phyloP scores from a whole-genome alignment of 2,113 vertebrate species.

The Edolisoma coerulescens region DNA sequence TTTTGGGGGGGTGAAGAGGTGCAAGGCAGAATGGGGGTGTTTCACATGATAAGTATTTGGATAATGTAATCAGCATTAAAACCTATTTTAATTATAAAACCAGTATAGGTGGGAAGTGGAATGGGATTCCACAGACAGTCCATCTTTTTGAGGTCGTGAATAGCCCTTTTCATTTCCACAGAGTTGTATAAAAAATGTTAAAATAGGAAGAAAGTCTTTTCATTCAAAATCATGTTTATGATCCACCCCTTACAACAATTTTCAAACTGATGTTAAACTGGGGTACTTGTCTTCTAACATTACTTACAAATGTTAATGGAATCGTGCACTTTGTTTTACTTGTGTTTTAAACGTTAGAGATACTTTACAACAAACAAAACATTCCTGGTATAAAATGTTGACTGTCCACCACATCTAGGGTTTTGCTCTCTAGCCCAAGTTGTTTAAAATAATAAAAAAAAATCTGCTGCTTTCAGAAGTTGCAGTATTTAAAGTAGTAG shows the following conservation, averaged over 20 bases:
- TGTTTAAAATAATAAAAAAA: background rate
- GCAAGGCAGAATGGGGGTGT: fast-evolving
- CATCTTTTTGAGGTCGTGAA: background rate
- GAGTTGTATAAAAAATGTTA: background rate
- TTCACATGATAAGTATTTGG: background rate
- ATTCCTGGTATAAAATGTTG: background rate
- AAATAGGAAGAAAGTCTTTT: background rate
- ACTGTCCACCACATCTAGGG: background rate
- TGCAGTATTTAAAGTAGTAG: background rate
- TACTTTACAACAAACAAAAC: background rate
- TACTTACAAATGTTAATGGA: background rate
- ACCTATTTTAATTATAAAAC: background rate
- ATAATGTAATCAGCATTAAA: background rate
- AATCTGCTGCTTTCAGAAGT: background rate
- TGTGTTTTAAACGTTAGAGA: background rate
- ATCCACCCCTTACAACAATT: background rate
- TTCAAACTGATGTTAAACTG: background rate
- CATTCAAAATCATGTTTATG: background rate
- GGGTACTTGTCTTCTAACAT: background rate
- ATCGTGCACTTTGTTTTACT: background rate
- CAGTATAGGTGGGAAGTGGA: background rate
- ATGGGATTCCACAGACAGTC: background rate
- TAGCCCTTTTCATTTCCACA: background rate
- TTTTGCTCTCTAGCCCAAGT: background rate
- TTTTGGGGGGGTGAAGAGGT: background rate